Evolutionary conservation across 2,797 vertebrate species (phyloP).

Genomic region (Scolopax bukidnonensis): DNA sequence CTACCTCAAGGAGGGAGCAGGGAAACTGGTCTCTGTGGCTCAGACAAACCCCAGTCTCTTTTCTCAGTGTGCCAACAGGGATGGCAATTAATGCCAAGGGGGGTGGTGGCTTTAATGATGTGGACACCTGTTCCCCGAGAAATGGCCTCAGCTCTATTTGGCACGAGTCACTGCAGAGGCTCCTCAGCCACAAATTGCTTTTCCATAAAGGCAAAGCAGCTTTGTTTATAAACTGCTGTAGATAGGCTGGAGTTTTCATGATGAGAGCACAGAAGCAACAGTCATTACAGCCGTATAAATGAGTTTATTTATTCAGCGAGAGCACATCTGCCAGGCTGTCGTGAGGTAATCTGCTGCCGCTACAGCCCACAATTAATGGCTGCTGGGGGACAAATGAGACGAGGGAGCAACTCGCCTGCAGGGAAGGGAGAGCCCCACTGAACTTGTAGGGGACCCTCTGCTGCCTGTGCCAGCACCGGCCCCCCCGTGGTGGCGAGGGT

Average conservation of each 20-base stretch:
- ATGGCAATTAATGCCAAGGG: conserved; percentile 72
- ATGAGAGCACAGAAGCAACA: conserved; percentile 71
- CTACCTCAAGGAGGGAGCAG: background rate
- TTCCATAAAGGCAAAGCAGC: conserved; percentile 73
- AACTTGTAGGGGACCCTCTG: fast-evolving
- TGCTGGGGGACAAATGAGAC: conserved; percentile 7
- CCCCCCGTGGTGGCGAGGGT: fast-evolving
- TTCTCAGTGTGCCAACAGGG: conserved; percentile 71
- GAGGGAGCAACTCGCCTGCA: fast-evolving
- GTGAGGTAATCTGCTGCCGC: conserved; percentile 65
- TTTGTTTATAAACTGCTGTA: conserved; percentile 75
- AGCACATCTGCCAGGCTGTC: conserved; percentile 70
- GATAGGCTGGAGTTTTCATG: conserved; percentile 70
- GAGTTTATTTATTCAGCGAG: conserved; percentile 72
- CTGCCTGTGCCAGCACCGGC: fast-evolving
- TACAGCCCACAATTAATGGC: conserved; percentile 59
- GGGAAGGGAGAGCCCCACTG: background rate
- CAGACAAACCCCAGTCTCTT: conserved; percentile 59
- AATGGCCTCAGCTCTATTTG: conserved; percentile 74
- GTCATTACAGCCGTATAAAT: conserved; percentile 67
- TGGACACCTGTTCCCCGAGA: conserved; percentile 78
- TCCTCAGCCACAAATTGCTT: conserved; percentile 73
- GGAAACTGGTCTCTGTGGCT: background rate
- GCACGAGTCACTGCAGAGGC: conserved; percentile 43
- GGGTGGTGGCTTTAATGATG: conserved; percentile 75